Conservation (phyloP, 2,888 invertebrate species). For the Nysson spinosus region DNA sequence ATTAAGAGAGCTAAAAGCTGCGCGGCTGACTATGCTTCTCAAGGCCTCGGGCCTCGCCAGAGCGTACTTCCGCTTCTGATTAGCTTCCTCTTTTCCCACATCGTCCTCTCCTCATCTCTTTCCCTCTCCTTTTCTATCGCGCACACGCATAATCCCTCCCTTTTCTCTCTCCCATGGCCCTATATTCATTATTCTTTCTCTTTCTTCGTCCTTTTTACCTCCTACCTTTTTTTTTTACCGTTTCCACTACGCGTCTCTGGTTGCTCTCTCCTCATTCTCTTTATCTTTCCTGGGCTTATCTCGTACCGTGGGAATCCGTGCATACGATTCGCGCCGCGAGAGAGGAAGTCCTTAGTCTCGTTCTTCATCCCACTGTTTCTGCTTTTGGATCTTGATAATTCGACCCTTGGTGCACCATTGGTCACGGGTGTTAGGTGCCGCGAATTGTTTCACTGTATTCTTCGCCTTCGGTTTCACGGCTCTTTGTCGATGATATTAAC, state of each 20-base stretch:
- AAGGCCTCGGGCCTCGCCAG: slow-evolving; percentile 71
- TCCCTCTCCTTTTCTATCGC: slow-evolving; percentile 18
- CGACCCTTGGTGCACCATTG: slow-evolving; percentile 12
- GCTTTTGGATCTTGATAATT: slow-evolving; percentile 36
- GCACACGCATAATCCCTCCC: slow-evolving; percentile 13
- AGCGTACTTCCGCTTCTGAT: slow-evolving; percentile 77
- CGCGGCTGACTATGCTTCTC: slow-evolving; percentile 66
- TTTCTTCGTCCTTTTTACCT: slow-evolving; percentile 19
- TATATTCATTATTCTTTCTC: slow-evolving; percentile 16
- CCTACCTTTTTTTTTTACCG: slow-evolving; percentile 8
- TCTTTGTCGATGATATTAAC: too few species aligned
- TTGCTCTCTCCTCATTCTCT: slow-evolving; percentile 33
- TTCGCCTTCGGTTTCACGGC: neutral
- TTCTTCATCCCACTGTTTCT: slow-evolving; percentile 34
- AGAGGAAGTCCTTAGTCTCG: slow-evolving; percentile 54
- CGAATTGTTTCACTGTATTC: slow-evolving; percentile 1
- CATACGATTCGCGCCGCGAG: slow-evolving; percentile 64
- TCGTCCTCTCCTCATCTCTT: slow-evolving; percentile 60
- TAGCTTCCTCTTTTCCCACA: slow-evolving; percentile 78
- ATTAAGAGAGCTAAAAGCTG: slow-evolving; percentile 73
- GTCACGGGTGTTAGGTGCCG: neutral
- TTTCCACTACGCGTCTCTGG: slow-evolving; percentile 13
- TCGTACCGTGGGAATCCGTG: slow-evolving; percentile 64
- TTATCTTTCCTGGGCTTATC: slow-evolving; percentile 56
- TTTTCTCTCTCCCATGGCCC: neutral